Percentiles rank a stretch among this genome's conserved stretches.
Conservation (phyloP, 1,140 invertebrate genomes). For the Drosophila navojoa region DNA sequence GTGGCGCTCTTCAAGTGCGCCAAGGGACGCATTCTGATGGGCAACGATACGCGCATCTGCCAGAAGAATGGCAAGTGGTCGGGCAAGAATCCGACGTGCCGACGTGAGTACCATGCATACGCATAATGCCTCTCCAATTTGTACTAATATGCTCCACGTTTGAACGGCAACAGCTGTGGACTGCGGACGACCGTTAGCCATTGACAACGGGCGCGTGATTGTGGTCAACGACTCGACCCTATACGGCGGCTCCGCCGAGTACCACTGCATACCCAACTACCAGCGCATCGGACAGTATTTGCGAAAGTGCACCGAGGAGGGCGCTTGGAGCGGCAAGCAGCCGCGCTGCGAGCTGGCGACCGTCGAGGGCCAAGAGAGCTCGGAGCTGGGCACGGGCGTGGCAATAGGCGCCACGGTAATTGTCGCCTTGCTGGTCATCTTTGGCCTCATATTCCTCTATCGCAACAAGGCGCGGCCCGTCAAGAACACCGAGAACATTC, state of each 20-base stretch:
- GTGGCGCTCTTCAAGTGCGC: conserved; percentile 92
- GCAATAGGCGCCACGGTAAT: conserved; percentile 91
- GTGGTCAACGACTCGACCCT: conserved; percentile 92
- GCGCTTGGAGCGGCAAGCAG: conserved; percentile 93
- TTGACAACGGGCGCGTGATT: conserved; percentile 94
- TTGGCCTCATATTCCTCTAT: conserved; percentile 89
- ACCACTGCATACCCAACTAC: conserved; percentile 94
- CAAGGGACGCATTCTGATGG: conserved; percentile 91
- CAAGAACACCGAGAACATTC: conserved; percentile 94
- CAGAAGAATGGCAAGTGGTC: conserved; percentile 92
- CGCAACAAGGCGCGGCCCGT: conserved; percentile 91
- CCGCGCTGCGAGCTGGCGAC: conserved; percentile 88
- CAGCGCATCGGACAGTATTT: conserved; percentile 92
- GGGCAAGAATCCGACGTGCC: conserved; percentile 90
- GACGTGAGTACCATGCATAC: conserved; percentile 87
- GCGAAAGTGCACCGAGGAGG: conserved; percentile 92
- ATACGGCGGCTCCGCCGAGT: conserved; percentile 92
- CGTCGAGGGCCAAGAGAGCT: conserved; percentile 88
- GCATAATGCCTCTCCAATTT: not conserved
- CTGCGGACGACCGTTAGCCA: conserved; percentile 90
- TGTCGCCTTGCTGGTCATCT: conserved; percentile 89
- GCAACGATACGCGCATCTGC: conserved; percentile 91
- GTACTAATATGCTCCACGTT: not conserved
- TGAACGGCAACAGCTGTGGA: conserved; percentile 87
- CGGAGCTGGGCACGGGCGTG: conserved; percentile 90